Conservation (phyloP, 2,797 vertebrate genomes). For the Poecile montanus region DNA sequence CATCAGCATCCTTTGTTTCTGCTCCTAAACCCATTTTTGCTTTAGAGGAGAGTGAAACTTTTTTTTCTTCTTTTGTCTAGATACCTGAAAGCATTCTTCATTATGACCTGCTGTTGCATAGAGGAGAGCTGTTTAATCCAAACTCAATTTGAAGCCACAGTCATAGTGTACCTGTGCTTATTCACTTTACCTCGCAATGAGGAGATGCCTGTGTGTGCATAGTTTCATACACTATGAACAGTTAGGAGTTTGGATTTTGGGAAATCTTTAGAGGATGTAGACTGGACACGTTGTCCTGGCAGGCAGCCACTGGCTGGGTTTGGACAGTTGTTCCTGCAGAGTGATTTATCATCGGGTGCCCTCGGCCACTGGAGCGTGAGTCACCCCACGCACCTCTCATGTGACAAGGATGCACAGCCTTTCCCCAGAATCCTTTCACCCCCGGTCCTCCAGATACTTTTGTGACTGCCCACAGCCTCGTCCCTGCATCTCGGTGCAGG, state of each 20-base stretch:
- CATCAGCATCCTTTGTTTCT: neutral
- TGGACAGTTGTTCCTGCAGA: conserved; percentile 17
- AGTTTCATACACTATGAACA: fast-evolving
- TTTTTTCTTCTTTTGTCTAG: neutral
- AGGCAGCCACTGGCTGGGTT: neutral
- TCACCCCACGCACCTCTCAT: conserved; percentile 21
- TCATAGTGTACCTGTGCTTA: neutral
- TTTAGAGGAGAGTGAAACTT: neutral
- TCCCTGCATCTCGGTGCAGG: fast-evolving
- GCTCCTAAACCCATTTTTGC: neutral
- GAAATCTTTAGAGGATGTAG: fast-evolving
- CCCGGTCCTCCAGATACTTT: fast-evolving
- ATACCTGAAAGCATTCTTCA: neutral
- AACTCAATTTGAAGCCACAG: neutral
- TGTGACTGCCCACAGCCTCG: neutral
- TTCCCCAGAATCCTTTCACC: neutral
- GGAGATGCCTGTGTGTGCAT: neutral
- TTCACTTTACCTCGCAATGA: neutral
- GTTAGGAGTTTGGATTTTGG: neutral
- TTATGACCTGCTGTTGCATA: neutral
- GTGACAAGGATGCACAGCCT: neutral
- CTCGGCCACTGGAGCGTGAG: neutral
- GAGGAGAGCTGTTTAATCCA: neutral
- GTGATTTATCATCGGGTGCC: conserved; percentile 23
- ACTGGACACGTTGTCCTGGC: neutral